These are phyloP conservation scores for Epinotia ramella DNA, from an alignment of 2,888 invertebrate species.

Conservation along the genomic window DNA sequence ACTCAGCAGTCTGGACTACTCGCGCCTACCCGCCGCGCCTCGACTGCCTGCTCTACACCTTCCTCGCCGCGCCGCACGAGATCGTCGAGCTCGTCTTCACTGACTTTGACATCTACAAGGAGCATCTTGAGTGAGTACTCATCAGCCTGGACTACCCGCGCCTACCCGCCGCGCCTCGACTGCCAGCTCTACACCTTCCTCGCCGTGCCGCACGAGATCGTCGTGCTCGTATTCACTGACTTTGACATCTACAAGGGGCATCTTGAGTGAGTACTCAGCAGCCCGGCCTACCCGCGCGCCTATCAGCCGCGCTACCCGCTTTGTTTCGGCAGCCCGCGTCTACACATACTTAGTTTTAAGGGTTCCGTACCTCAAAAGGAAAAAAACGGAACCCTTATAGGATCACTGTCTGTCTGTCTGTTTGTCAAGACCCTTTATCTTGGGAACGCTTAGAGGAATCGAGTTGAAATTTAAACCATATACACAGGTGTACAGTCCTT, in stretches of 20 bases:
- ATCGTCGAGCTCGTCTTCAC: slow-evolving; percentile 93
- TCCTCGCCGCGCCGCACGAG: slow-evolving; percentile 91
- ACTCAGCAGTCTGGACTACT: slow-evolving; percentile 65
- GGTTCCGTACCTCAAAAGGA: no score
- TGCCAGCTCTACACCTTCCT: slow-evolving; percentile 94
- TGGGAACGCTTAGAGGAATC: no score
- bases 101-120: slow-evolving; percentile 90
- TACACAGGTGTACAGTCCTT: no score
- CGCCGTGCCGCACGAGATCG: slow-evolving; percentile 91
- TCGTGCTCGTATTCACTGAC: slow-evolving; percentile 92
- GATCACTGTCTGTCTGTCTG: no score
- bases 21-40: slow-evolving; percentile 90
- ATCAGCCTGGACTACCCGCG: neutral
- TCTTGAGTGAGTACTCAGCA: slow-evolving; percentile 79
- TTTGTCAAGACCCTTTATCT: no score
- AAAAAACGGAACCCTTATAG: no score
- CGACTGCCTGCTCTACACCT: slow-evolving; percentile 94
- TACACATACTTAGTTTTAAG: no score
- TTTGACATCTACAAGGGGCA: slow-evolving; percentile 90
- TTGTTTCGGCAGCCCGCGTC: no score
- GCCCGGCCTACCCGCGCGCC: neutral
- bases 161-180: slow-evolving; percentile 89
- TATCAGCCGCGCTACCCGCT: no score
- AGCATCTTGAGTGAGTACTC: slow-evolving; percentile 83
- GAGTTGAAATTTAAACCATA: no score